A percentile compares a stretch with the other conserved stretches of the same genome.
These are phyloP conservation scores for Thunnus albacares DNA, from an alignment of 2,797 vertebrate genomes.

Conservation along the genomic window DNA sequence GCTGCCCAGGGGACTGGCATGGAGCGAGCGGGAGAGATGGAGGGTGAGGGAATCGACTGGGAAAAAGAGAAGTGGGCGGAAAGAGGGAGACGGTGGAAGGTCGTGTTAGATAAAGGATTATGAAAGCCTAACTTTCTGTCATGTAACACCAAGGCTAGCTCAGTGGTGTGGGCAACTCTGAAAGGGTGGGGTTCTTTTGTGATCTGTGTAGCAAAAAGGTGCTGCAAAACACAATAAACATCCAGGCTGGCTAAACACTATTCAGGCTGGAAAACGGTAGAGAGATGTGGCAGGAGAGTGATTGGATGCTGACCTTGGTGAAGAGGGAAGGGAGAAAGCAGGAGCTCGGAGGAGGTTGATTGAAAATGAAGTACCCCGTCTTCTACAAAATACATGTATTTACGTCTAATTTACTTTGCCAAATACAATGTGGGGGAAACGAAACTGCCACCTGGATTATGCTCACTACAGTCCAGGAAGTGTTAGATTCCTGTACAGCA, in stretches of 20 bases:
- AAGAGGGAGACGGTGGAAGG: slow-evolving; percentile 73
- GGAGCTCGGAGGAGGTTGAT: slow-evolving; percentile 1
- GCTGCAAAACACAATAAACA: slow-evolving; percentile 41
- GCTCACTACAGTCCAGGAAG: background rate
- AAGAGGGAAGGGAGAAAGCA: background rate
- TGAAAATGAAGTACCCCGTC: slow-evolving; percentile 3
- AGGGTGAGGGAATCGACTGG: slow-evolving; percentile 68
- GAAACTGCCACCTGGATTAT: background rate
- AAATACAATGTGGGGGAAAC: slow-evolving; percentile 1
- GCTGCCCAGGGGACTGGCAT: slow-evolving; percentile 71
- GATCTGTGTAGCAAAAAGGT: slow-evolving; percentile 32
- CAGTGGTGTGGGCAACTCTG: slow-evolving; percentile 61
- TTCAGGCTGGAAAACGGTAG: slow-evolving; percentile 32
- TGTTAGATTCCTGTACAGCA: background rate
- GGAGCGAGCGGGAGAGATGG: slow-evolving; percentile 63
- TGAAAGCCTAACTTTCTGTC: slow-evolving; percentile 76
- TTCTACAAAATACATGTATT: slow-evolving; percentile 11
- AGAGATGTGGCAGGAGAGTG: slow-evolving; percentile 8
- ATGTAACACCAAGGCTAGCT: slow-evolving; percentile 64
- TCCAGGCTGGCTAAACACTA: slow-evolving; percentile 27
- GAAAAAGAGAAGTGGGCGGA: slow-evolving; percentile 71
- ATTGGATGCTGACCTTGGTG: slow-evolving; percentile 27
- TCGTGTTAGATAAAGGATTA: slow-evolving; percentile 74
- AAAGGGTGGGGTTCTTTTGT: slow-evolving; percentile 39
- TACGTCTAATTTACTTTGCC: slow-evolving; percentile 3